These are phyloP conservation scores for Puma concolor DNA, from an alignment of 2,113 vertebrate genomes.

Conservation along the genomic window DNA sequence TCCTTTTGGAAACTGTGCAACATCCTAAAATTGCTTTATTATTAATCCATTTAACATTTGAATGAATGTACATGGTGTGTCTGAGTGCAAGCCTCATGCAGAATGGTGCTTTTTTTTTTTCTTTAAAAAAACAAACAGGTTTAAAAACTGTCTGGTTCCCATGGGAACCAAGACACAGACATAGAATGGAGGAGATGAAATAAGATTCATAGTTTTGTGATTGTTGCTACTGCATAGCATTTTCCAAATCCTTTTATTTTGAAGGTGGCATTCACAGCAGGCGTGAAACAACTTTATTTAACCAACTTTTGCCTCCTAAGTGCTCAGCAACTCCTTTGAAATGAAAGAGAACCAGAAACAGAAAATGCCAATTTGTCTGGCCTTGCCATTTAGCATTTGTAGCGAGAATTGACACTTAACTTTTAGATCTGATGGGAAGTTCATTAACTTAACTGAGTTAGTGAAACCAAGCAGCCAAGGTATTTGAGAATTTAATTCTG, in stretches of 20 bases:
- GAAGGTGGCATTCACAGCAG: background rate
- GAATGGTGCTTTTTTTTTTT: background rate
- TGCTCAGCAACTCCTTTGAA: background rate
- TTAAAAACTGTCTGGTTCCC: slow-evolving; percentile 36
- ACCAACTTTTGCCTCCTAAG: background rate
- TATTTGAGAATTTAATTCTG: slow-evolving; percentile 20
- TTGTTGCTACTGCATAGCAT: background rate
- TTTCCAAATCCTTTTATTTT: background rate
- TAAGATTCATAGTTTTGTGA: background rate
- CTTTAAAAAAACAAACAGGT: background rate
- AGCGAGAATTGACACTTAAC: background rate
- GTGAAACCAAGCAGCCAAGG: background rate
- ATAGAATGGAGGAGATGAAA: background rate
- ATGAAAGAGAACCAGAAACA: background rate
- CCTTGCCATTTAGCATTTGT: background rate
- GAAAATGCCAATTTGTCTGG: background rate
- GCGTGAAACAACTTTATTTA: background rate
- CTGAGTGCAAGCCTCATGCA: background rate
- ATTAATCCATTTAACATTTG: background rate
- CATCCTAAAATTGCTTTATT: background rate
- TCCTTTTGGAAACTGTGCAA: background rate
- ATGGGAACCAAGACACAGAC: background rate
- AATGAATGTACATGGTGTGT: background rate
- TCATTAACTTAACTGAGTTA: background rate
- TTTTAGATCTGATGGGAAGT: background rate